Conservation (phyloP, 2,797 vertebrate genomes). For the Sebastes wilsoni region DNA sequence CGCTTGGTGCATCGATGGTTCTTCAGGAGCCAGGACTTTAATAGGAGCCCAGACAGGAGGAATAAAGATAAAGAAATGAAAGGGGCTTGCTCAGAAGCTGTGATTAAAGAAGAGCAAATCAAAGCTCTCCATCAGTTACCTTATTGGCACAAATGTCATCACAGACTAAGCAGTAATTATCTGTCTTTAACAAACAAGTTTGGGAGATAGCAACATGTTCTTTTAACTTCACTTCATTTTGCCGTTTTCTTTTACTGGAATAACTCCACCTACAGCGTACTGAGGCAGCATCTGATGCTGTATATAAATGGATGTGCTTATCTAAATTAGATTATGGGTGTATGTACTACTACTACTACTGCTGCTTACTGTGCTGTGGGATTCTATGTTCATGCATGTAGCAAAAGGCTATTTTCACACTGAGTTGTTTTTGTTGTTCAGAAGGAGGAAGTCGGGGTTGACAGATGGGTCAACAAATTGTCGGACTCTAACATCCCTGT, state of each 20-base stretch:
- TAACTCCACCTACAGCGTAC: neutral
- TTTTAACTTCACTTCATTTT: neutral
- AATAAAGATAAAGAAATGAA: neutral
- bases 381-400: neutral
- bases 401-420: neutral
- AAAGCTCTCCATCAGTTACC: slow-evolving; percentile 4
- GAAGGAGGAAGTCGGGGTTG: neutral
- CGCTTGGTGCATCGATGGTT: neutral
- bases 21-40: neutral
- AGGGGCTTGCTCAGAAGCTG: neutral
- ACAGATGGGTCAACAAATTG: too few species aligned
- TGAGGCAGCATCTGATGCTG: neutral
- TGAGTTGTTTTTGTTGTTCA: neutral
- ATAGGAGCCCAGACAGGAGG: neutral
- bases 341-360: neutral
- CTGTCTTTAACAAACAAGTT: neutral
- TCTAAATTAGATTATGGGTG: slow-evolving; percentile 1
- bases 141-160: slow-evolving; percentile 8
- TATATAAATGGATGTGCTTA: neutral
- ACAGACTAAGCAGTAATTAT: neutral
- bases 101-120: slow-evolving; percentile 11
- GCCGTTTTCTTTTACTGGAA: neutral
- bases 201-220: neutral
- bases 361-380: neutral
- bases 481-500: too few species aligned